Evolutionary conservation across 1,140 invertebrate species (phyloP).

Genomic region (Lepidotrigona ventralis): DNA sequence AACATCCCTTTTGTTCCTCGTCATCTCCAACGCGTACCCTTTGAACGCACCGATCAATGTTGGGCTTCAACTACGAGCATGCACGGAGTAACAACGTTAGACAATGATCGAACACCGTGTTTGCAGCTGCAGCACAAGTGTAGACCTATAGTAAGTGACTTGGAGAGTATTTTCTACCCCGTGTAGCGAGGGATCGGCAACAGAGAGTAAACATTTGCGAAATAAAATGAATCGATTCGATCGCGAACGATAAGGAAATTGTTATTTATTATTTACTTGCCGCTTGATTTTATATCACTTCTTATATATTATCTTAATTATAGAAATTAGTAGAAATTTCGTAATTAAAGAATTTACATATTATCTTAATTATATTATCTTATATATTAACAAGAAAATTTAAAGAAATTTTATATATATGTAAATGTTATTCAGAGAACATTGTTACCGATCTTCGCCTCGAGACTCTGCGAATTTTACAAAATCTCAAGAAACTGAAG

Average conservation of each 20-base stretch:
- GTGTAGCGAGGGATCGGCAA: background rate
- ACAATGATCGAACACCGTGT: conserved; percentile 15
- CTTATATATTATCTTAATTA: too few relatives aligned
- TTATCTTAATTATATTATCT: too few relatives aligned
- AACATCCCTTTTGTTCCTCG: background rate
- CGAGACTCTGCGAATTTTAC: too few relatives aligned
- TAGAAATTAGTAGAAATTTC: too few relatives aligned
- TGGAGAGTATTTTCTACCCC: background rate
- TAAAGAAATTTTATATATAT: too few relatives aligned
- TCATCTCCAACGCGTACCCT: background rate
- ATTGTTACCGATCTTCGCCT: too few relatives aligned
- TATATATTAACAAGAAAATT: too few relatives aligned
- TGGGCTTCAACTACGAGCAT: background rate
- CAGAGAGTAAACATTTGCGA: too few relatives aligned
- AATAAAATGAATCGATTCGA: background rate
- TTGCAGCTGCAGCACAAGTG: background rate
- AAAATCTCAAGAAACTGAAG: too few relatives aligned
- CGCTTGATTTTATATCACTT: background rate
- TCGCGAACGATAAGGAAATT: background rate
- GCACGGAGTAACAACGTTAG: background rate
- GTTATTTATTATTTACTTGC: too few relatives aligned
- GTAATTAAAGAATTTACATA: too few relatives aligned
- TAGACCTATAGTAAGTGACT: background rate
- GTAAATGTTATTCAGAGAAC: too few relatives aligned
- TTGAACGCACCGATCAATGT: conserved; percentile 7